A percentile compares a stretch with the other conserved stretches of the same genome.
These are phyloP conservation scores for Fulmarus glacialis DNA, from an alignment of 2,113 vertebrate species.

Conservation along the genomic window DNA sequence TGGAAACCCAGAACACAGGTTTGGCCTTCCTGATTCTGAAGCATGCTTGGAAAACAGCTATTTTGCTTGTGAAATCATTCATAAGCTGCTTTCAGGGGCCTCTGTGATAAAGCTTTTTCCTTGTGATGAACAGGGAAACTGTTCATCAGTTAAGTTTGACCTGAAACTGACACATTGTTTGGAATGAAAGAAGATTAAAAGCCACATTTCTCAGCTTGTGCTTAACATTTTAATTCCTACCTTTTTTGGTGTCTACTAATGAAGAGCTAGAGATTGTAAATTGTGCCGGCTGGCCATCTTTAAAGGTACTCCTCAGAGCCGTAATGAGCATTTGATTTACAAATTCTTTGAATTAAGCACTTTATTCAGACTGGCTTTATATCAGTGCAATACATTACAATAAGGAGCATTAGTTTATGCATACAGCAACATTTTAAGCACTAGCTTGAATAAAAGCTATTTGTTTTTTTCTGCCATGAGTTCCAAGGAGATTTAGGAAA, in stretches of 20 bases:
- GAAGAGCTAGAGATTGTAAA: background rate
- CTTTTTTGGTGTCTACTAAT: background rate
- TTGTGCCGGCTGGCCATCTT: background rate
- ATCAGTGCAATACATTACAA: background rate
- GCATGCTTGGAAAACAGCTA: background rate
- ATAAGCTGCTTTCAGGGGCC: background rate
- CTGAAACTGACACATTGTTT: background rate
- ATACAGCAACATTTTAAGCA: background rate
- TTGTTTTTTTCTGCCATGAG: background rate
- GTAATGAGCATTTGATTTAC: background rate
- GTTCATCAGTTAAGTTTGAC: background rate
- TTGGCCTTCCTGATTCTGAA: background rate
- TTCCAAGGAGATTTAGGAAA: background rate
- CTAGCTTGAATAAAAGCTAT: background rate
- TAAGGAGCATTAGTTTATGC: background rate
- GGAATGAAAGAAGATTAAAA: background rate
- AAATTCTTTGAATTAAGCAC: background rate
- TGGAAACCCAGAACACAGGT: background rate
- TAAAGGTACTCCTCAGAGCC: background rate
- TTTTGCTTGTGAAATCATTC: constrained; percentile 10
- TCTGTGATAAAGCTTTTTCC: background rate
- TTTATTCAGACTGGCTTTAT: background rate
- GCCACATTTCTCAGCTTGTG: background rate
- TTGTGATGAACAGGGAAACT: background rate
- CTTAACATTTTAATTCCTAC: background rate